Evolutionary conservation across 2,113 vertebrate species (phyloP).

Genomic region (Gymnorhina tibicen): DNA sequence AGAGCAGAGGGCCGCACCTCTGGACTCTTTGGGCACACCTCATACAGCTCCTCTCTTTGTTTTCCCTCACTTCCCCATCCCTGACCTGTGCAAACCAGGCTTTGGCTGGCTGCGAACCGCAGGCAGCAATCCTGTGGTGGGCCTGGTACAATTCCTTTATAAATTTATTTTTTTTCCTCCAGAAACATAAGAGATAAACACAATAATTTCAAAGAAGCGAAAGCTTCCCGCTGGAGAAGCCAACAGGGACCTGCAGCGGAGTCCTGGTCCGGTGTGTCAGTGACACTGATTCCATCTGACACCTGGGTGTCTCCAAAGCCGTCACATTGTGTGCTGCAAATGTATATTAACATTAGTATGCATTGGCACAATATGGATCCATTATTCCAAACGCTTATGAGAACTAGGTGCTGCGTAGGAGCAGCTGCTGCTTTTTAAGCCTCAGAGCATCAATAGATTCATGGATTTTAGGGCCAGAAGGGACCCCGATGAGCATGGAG

Average conservation of each 20-base stretch:
- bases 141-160: neutral
- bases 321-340: slow-evolving; percentile 34
- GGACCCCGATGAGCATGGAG: neutral
- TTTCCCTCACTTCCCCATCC: neutral
- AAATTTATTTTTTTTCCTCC: neutral
- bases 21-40: neutral
- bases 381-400: slow-evolving; percentile 63
- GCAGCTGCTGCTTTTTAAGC: slow-evolving; percentile 67
- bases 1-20: neutral
- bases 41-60: neutral
- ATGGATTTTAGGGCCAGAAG: slow-evolving; percentile 62
- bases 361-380: slow-evolving; percentile 70
- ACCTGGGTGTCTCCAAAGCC: slow-evolving; percentile 63
- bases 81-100: neutral
- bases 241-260: neutral
- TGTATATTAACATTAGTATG: slow-evolving; percentile 68
- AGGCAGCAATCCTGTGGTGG: neutral
- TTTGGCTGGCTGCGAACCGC: neutral
- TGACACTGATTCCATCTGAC: slow-evolving; percentile 66
- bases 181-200: neutral
- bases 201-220: neutral
- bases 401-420: slow-evolving; percentile 58
- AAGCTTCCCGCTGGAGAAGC: slow-evolving; percentile 9
- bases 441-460: slow-evolving; percentile 64
- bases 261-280: slow-evolving; percentile 25